Conservation (phyloP, 2,113 vertebrate species). For the Microtus ochrogaster region DNA sequence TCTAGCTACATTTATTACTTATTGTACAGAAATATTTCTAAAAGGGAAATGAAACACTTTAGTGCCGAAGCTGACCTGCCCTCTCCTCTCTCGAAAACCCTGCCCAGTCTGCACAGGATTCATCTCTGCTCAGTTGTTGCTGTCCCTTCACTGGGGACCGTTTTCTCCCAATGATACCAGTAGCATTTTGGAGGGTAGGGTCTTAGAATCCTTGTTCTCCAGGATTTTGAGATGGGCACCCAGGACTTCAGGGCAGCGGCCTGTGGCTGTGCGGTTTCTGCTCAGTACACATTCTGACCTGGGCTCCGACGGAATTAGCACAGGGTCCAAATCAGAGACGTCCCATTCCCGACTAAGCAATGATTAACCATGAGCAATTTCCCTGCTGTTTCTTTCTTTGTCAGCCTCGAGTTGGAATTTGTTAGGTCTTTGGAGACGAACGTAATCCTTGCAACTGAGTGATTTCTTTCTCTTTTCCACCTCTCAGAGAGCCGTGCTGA, state of each 20-base stretch:
- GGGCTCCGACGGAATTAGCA: background rate
- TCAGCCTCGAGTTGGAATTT: slow-evolving; percentile 2
- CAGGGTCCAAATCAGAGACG: background rate
- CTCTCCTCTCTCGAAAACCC: background rate
- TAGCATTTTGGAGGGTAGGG: background rate
- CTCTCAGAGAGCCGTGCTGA: background rate
- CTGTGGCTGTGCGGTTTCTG: background rate
- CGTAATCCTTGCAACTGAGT: background rate
- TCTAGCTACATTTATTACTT: background rate
- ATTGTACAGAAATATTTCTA: background rate
- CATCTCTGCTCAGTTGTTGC: background rate
- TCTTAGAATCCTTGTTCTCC: background rate
- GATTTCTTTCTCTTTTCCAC: background rate
- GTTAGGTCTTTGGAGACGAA: background rate
- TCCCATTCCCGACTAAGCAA: background rate
- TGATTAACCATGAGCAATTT: background rate
- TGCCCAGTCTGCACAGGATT: background rate
- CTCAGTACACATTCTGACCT: background rate
- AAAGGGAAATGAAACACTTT: background rate
- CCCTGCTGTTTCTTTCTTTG: background rate
- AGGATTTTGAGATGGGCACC: background rate
- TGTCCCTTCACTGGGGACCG: background rate
- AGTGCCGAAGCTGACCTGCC: background rate
- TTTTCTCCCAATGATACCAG: background rate
- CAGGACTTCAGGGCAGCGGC: background rate